Percentiles rank a stretch among this genome's conserved stretches.
Evolutionary conservation across 2,113 vertebrate species (phyloP).

Genomic region (Pristiophorus japonicus): DNA sequence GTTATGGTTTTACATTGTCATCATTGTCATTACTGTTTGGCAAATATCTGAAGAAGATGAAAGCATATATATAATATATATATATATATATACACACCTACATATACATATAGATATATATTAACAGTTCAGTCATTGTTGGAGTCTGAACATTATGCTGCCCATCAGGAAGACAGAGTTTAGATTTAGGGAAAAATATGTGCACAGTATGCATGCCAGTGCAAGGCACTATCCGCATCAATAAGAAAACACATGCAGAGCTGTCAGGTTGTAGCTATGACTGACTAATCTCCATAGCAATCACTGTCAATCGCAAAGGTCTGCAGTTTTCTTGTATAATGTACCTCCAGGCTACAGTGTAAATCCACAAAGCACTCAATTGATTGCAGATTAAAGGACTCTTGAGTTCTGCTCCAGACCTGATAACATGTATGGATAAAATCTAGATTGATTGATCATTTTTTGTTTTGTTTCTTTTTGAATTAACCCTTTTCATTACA

Average conservation of each 20-base stretch:
- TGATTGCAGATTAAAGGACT: constrained; percentile 65
- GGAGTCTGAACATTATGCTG: constrained; percentile 14
- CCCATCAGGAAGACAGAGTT: constrained; percentile 33
- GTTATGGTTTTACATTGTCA: constrained; percentile 5
- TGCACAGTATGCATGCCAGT: constrained; percentile 35
- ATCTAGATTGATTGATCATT: constrained; percentile 44
- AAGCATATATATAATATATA: not conserved
- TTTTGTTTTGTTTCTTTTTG: not conserved
- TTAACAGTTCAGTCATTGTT: constrained; percentile 28
- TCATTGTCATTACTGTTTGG: not conserved
- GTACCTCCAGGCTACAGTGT: constrained; percentile 64
- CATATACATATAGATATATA: not conserved
- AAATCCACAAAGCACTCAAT: constrained; percentile 64
- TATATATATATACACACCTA: not conserved
- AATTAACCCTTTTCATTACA: constrained; percentile 13
- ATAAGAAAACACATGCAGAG: constrained; percentile 41
- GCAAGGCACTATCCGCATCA: constrained; percentile 32
- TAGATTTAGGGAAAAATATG: constrained; percentile 36
- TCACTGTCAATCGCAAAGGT: constrained; percentile 84
- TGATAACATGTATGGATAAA: constrained; percentile 70
- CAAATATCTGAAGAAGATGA: not conserved
- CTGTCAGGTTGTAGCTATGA: constrained; percentile 77
- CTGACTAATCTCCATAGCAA: constrained; percentile 80
- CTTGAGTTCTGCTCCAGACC: constrained; percentile 71
- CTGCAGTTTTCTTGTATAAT: constrained; percentile 58